Evolutionary conservation across 37 sponge, comb jelly and placozoan species (phyloP).

Genomic region (Ianthella basta): DNA sequence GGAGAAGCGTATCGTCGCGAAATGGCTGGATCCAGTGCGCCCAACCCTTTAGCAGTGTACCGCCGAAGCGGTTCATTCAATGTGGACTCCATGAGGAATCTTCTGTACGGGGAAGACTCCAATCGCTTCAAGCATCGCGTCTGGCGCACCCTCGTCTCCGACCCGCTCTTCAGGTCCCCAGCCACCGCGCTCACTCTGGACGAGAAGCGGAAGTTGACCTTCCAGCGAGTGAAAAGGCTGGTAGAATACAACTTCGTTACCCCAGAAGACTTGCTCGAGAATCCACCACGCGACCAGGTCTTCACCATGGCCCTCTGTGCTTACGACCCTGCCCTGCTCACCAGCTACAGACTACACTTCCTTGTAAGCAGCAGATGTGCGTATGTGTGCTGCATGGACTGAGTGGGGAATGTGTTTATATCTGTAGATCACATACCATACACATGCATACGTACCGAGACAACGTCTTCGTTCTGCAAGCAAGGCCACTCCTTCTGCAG

Average conservation of each 20-base stretch:
- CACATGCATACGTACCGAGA: no score
- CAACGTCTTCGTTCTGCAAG: no score
- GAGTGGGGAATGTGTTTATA: no score
- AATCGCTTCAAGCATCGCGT: slow-evolving; percentile 30
- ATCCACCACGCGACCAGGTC: slow-evolving; percentile 30
- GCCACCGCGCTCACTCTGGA: slow-evolving; percentile 38
- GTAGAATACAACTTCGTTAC: slow-evolving; percentile 67
- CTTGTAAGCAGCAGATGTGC: slow-evolving; percentile 31
- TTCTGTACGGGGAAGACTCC: slow-evolving; percentile 49
- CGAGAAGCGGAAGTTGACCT: slow-evolving; percentile 52
- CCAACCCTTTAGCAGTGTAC: slow-evolving; percentile 39
- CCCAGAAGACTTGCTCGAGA: slow-evolving; percentile 37
- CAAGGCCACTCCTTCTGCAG: no score
- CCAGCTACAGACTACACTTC: slow-evolving; percentile 27
- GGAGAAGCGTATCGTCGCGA: no score
- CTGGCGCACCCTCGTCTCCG: slow-evolving; percentile 69
- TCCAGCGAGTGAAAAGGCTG: slow-evolving; percentile 61
- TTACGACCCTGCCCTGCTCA: slow-evolving; percentile 29
- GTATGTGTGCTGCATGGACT: no score
- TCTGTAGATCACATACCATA: no score
- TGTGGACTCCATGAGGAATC: slow-evolving; percentile 24
- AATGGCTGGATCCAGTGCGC: neutral
- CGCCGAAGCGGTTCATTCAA: slow-evolving; percentile 53
- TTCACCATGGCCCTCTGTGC: slow-evolving; percentile 29
- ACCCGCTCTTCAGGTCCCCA: slow-evolving; percentile 65